Evolutionary conservation across 2,888 invertebrate genomes (phyloP).

Genomic region (Stenichneumon culpator): DNA sequence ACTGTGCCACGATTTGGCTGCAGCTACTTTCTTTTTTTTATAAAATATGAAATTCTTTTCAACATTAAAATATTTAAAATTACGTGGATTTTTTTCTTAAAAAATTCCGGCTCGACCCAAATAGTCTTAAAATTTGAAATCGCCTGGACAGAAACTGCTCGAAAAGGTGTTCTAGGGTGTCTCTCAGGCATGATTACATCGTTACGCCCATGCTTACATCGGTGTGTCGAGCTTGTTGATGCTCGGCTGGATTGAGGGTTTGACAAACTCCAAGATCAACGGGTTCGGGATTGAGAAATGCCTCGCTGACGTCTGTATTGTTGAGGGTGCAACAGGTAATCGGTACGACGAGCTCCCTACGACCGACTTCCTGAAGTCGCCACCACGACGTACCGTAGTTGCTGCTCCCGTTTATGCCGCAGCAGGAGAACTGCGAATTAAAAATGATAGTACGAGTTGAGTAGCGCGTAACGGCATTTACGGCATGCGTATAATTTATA

Average conservation of each 20-base stretch:
- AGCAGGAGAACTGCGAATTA: conserved; percentile 90
- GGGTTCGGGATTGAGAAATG: conserved; percentile 92
- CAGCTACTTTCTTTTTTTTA: too few species aligned
- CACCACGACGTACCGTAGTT: conserved; percentile 94
- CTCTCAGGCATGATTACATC: too few species aligned
- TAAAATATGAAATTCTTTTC: too few species aligned
- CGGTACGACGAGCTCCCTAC: conserved; percentile 90
- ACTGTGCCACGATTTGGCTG: not conserved
- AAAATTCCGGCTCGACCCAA: too few species aligned
- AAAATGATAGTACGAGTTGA: conserved; percentile 2
- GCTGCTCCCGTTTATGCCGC: conserved; percentile 91
- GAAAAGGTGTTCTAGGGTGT: too few species aligned
- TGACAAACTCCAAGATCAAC: conserved; percentile 91
- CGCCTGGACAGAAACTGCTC: too few species aligned
- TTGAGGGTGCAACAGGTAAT: conserved; percentile 90
- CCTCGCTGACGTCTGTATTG: conserved; percentile 86
- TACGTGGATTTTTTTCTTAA: too few species aligned
- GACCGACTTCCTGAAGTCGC: conserved; percentile 91
- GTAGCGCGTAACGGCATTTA: conserved; percentile 1
- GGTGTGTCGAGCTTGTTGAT: conserved; percentile 87
- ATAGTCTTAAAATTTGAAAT: too few species aligned
- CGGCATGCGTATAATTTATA: conserved; percentile 9
- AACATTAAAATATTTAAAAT: too few species aligned
- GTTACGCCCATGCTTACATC: conserved; percentile 84
- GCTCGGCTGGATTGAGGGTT: conserved; percentile 87